A percentile compares a stretch with the other conserved stretches of the same genome.
Evolutionary conservation across 2,113 vertebrate genomes (phyloP).

Genomic region (Phrynosoma platyrhinos): DNA sequence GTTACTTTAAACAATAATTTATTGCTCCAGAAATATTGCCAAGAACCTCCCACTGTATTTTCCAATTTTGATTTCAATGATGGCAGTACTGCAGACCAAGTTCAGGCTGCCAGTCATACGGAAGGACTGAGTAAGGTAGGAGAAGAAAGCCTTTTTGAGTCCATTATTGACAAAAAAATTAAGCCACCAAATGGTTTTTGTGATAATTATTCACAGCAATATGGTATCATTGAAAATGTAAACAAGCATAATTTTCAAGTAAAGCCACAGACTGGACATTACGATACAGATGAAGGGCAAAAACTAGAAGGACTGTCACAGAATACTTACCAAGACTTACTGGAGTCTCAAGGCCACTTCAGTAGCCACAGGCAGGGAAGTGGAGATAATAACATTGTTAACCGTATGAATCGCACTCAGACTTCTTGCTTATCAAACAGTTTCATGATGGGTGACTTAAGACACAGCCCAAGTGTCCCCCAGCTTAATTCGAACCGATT

Average conservation of each 20-base stretch:
- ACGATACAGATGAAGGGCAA: conserved; percentile 72
- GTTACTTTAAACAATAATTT: conserved; percentile 71
- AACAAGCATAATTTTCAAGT: conserved; percentile 74
- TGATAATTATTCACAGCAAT: conserved; percentile 75
- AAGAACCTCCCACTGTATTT: conserved; percentile 70
- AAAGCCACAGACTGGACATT: conserved; percentile 69
- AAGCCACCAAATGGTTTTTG: conserved; percentile 79
- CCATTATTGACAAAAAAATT: conserved; percentile 78
- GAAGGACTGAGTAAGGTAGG: conserved; percentile 71
- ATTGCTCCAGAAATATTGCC: conserved; percentile 77
- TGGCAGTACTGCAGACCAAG: conserved; percentile 64
- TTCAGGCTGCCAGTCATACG: conserved; percentile 67
- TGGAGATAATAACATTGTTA: conserved; percentile 57
- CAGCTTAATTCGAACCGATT: conserved; percentile 68
- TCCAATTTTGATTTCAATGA: conserved; percentile 73
- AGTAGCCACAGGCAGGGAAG: conserved; percentile 69
- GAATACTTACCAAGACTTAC: conserved; percentile 70
- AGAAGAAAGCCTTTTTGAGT: conserved; percentile 76
- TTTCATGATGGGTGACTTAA: conserved; percentile 73
- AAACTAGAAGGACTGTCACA: conserved; percentile 71
- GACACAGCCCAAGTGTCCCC: conserved; percentile 65
- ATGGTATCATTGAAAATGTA: conserved; percentile 71
- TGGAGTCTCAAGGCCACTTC: conserved; percentile 73
- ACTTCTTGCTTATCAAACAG: conserved; percentile 69
- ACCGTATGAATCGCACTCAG: conserved; percentile 61